Conservation (phyloP, 2,797 vertebrate species). For the Macroramphosus scolopax region DNA sequence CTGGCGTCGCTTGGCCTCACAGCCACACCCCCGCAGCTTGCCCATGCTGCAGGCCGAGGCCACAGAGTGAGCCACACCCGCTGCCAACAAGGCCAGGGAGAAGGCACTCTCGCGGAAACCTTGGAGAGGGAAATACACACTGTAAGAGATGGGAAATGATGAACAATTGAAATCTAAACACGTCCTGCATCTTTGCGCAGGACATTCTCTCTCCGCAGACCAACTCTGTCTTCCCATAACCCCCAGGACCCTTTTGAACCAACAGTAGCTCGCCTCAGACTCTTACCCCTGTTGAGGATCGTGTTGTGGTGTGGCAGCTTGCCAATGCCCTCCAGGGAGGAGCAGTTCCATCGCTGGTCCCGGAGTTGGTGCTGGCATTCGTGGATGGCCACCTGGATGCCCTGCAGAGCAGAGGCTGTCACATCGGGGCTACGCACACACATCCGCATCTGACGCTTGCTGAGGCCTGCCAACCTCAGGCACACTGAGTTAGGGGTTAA, state of each 20-base stretch:
- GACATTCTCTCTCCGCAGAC: conserved; percentile 1
- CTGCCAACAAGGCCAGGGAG: conserved; percentile 88
- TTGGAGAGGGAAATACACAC: conserved; percentile 50
- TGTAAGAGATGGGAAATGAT: conserved; percentile 2
- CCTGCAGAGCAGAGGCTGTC: conserved; percentile 90
- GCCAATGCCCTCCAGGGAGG: conserved; percentile 83
- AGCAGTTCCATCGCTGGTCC: conserved; percentile 94
- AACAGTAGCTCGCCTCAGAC: conserved; percentile 23
- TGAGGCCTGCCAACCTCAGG: conserved; percentile 87
- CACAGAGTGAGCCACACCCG: conserved; percentile 91
- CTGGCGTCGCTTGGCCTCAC: conserved; percentile 83
- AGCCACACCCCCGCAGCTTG: conserved; percentile 88
- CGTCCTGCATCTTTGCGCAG: neutral
- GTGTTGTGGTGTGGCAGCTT: conserved; percentile 86
- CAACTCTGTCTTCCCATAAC: no score
- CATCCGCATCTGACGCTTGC: conserved; percentile 88
- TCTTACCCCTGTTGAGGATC: conserved; percentile 88
- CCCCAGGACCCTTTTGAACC: conserved; percentile 15
- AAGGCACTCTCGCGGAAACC: conserved; percentile 93
- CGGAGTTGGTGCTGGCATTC: conserved; percentile 91
- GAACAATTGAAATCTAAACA: conserved; percentile 9
- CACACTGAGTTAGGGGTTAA: conserved; percentile 91
- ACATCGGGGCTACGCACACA: conserved; percentile 90
- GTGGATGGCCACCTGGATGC: conserved; percentile 89
- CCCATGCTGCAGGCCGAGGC: conserved; percentile 92